Base-by-base conservation (phyloP, 2,797 vertebrate genomes). In the Corythornis leucogaster region DNA sequence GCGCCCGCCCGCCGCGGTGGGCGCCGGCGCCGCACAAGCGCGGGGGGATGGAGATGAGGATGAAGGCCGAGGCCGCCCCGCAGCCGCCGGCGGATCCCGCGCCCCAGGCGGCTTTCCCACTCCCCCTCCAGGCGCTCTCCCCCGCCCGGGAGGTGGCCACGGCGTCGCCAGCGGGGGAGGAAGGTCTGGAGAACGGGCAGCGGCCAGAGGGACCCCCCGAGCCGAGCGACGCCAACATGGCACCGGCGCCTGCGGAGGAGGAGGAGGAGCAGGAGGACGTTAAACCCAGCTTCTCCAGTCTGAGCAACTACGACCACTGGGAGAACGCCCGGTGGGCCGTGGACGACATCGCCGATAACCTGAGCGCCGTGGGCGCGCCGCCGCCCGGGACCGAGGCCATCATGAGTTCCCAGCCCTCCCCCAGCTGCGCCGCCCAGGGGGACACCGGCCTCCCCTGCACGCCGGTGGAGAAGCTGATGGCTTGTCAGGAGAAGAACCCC, bases 401-500 rank as follows among this genome's bases (percentile, higher is more conserved):
- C 2, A 93, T 98, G 96, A 97, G 98, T 33, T 98, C 98, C 42
- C 97, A 97, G 1, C 33, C 89, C 22, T 97, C 98, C 11, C 98
- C 98, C 90, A 98, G 97, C 95, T 97, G 97, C 51, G 94, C 97
- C 45, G 57, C 97, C 91, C 95, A 95, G 63, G 83, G 96, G 3
- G 95, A 96, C 28, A n/a, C 92, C 6, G 59, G 83, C 42, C 89
- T 97, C 19, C 95, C 93, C 0, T 96, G 94, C 21, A 95, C 97
- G 0, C 96, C 97, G 3, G 85, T 96, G 21, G 97, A 97, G 95
- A 99, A 99, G 38, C 97, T 99, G 48, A 97, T 98, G 46, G 98
- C 99, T 77, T 99, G 99, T 94, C 98, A 97, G 91, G 97, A 98
- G 90, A 99, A 99, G 97, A 99, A 99, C 94, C 99, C 99, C 0